Conservation (phyloP, 2,113 vertebrate species). For the Urocitellus parryii region DNA sequence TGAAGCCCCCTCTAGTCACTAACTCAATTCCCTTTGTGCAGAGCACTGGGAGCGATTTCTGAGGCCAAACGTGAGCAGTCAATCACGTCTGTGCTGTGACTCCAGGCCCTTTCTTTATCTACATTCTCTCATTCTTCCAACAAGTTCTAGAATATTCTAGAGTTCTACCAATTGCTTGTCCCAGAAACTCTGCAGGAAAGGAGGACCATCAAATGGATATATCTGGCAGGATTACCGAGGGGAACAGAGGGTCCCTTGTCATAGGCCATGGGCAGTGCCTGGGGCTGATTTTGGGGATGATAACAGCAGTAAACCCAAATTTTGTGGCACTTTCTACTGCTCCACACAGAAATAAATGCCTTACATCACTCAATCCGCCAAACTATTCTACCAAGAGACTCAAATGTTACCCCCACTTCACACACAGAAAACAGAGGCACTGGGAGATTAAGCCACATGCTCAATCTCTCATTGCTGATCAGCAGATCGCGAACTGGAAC, state of each 20-base stretch:
- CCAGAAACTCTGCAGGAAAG: background rate
- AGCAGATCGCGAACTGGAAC: background rate
- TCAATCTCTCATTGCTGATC: background rate
- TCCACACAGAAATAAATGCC: background rate
- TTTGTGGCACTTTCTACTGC: background rate
- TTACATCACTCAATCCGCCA: background rate
- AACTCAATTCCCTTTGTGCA: conserved; percentile 55
- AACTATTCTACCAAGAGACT: background rate
- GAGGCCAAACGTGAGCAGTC: background rate
- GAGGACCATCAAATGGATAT: background rate
- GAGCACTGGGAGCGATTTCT: conserved; percentile 54
- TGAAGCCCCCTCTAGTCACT: conserved; percentile 48
- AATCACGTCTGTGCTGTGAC: background rate
- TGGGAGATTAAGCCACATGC: background rate
- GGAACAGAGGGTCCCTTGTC: background rate
- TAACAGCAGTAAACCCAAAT: background rate
- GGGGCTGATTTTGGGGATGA: background rate
- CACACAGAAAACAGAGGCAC: background rate
- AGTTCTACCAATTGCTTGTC: background rate
- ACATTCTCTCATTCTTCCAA: background rate
- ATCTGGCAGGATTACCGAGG: background rate
- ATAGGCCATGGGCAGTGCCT: background rate
- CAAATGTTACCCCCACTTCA: background rate
- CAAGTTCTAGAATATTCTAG: conserved; percentile 34
- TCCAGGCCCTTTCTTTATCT: background rate